Base-by-base conservation (phyloP, 2,888 invertebrate genomes). In the Trissonchulus latispiculum region DNA sequence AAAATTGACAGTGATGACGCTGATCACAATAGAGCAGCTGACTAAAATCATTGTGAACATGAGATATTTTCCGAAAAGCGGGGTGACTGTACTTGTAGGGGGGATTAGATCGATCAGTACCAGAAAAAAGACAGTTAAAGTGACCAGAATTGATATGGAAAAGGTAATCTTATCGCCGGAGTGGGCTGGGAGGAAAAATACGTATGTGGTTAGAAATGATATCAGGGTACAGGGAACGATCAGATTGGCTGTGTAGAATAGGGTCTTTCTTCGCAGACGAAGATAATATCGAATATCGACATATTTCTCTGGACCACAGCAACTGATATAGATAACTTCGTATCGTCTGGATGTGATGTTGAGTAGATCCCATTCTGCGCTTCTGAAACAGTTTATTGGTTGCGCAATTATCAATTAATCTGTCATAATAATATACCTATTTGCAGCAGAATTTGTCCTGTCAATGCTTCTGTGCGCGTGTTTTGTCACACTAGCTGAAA, bases 131-230 rank as follows among this genome's bases (percentile, higher is more conserved):
- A 82, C 81, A 75, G 81, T 83, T 64, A 82, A 74, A 28, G 82
- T 81, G 74, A 82, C 82, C 64, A 82, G 77, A 77, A 82, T 81
- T 31, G 80, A 80, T 62, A 82, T 83, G 37, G 82, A 81, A 74
- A 82, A 82, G 1, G 82, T 82, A 74, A 82, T 83, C 74, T 82
- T 82, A 76, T 82, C 81, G 73, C 82, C 81, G 31, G 82, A 68
- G 8, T 68, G 69, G 3, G 69, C 69, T 8, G 69, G 78, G 2
- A 68, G 36, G 33, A 33, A 33, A n/a, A 68, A 68, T 29, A 68
- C 69, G 69, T 29, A 68, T 3, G 69, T 68, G n/a, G 69, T 68
- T 15, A 68, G n/a, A 33, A 68, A 68, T 68, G 69, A 68, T n/a
- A 68, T 68, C 35, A 68, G n/a, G 8, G 69, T 36, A 73, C 82